Conservation (phyloP, 2,113 vertebrate species). For the Datnioides undecimradiatus region DNA sequence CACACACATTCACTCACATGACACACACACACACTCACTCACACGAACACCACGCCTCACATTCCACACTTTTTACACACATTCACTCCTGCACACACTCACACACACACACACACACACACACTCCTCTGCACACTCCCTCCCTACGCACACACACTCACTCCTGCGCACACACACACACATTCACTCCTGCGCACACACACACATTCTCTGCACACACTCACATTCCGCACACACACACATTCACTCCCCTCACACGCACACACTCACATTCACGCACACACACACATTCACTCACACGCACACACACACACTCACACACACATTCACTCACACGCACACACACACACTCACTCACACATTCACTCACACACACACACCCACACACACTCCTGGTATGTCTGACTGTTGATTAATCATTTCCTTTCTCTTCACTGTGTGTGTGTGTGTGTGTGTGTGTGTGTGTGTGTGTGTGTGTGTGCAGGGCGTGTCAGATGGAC, state of each 20-base stretch:
- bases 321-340: conserved; percentile 1
- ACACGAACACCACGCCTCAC: too few relatives aligned
- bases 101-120: not conserved
- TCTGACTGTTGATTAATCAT: not conserved
- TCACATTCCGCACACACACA: conserved; percentile 25
- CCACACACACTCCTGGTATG: not conserved
- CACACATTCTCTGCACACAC: conserved; percentile 2
- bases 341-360: conserved; percentile 26
- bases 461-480: conserved; percentile 15
- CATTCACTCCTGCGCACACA: not conserved
- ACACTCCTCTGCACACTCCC: too few relatives aligned
- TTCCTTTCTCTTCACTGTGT: not conserved
- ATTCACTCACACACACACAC: not conserved
- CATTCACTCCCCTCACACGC: not conserved
- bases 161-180: conserved; percentile 16
- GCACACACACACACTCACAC: not conserved
- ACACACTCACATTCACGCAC: not conserved
- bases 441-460: conserved; percentile 40
- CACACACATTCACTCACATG: conserved; percentile 1
- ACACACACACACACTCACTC: not conserved
- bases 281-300: conserved; percentile 25
- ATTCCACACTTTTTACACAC: too few relatives aligned
- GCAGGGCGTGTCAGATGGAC: conserved; percentile 88
- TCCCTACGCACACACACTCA: conserved; percentile 24
- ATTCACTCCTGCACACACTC: conserved; percentile 6